Evolutionary conservation across 2,888 invertebrate species (phyloP), one percentile per base, ranked within the genome.

Genomic region (Adela reaumurella): DNA sequence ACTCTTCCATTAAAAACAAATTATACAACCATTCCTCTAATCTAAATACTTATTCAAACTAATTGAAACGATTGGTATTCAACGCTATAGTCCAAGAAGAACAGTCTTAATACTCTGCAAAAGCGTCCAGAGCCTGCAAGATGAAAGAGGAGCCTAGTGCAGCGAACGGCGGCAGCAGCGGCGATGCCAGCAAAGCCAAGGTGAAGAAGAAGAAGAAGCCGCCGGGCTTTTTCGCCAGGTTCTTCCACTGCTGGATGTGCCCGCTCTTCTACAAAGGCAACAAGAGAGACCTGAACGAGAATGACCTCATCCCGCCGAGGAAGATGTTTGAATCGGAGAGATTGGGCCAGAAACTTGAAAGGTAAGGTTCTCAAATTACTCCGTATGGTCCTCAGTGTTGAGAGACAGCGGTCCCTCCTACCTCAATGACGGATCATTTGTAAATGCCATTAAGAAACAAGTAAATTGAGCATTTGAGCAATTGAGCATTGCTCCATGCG

Each of bases 301-400:
- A 77, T 8, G 90, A 92, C 66, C 71, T 92, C 19, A 84, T 87
- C 20, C 81, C 85, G 57, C 81, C 84, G 0, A 69, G 85, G 8
- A 77, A 82, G 47, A 74, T 78, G 53, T 90, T 88, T 58, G 70
- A 77, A 52, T 86, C 87, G 0, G 73, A 80, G 43, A 59, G 58
- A 52, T 71, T 86, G 43, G 87, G 87, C n/a, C 74, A 82, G 29
- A 76, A 70, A 60, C 67, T 87, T 29, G 81, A 85, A 62, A 73
- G 62, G 84, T 84, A 68, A 65, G 64, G 55, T n/a, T n/a, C n/a
- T n/a, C n/a, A n/a, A n/a, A n/a, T n/a, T n/a, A n/a, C n/a, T n/a
- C n/a, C n/a, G n/a, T n/a, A n/a, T n/a, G n/a, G n/a, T n/a, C n/a
- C n/a, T n/a, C n/a, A n/a, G n/a, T n/a, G n/a, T n/a, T n/a, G n/a